Evolutionary conservation across 2,113 vertebrate genomes (phyloP).

Genomic region (Albula glossodonta): DNA sequence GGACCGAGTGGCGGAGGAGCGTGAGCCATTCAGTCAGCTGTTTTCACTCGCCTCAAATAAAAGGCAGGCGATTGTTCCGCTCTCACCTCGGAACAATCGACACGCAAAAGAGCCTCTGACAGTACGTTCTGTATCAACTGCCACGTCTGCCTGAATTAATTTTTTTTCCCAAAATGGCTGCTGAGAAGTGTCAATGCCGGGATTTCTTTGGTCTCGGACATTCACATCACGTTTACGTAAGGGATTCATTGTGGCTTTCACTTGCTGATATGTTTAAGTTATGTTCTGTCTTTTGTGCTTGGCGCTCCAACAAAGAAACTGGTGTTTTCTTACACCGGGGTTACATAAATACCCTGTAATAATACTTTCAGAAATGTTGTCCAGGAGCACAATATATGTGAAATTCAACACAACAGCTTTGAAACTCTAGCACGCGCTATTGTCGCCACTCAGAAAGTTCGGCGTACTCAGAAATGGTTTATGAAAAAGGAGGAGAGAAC

Average conservation of each 20-base stretch:
- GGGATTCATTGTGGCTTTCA: not conserved
- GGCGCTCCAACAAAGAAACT: constrained; percentile 37
- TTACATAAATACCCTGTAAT: constrained; percentile 48
- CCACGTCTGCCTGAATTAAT: constrained; percentile 20
- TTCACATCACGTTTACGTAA: not conserved
- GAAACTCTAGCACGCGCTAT: constrained; percentile 1
- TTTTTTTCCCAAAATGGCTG: constrained; percentile 1
- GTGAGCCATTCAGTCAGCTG: not conserved
- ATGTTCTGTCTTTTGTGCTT: constrained; percentile 30
- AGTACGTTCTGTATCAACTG: constrained; percentile 28
- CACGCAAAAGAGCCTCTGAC: not conserved
- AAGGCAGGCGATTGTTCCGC: not conserved
- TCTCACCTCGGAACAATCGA: too few species aligned
- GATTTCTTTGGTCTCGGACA: not conserved
- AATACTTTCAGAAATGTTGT: constrained; percentile 36
- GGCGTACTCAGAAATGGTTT: not conserved
- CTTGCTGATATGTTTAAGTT: not conserved
- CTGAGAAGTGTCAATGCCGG: not conserved
- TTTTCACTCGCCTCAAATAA: not conserved
- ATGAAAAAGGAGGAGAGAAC: not conserved
- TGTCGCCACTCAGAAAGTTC: not conserved
- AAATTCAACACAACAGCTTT: not conserved
- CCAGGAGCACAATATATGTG: constrained; percentile 13
- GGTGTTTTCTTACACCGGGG: constrained; percentile 56
- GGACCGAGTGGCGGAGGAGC: not conserved